Evolutionary conservation across 2,113 vertebrate genomes (phyloP).

Genomic region (Illadopsis cleaveri): DNA sequence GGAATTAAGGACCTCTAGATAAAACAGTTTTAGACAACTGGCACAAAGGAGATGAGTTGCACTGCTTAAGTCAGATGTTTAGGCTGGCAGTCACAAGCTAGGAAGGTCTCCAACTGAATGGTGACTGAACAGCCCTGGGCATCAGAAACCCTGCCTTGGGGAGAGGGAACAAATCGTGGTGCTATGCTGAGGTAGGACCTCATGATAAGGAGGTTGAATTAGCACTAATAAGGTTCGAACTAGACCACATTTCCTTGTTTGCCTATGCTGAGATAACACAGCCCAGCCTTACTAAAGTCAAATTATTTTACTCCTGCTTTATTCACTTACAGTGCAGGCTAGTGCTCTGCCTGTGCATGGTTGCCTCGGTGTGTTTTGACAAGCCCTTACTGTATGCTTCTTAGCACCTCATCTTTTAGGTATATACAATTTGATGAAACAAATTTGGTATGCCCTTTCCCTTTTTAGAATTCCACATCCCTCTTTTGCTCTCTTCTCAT

Average conservation of each 20-base stretch:
- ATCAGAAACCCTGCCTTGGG: not conserved
- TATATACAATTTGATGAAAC: not conserved
- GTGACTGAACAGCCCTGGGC: not conserved
- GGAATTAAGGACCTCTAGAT: not conserved
- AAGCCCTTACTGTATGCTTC: not conserved
- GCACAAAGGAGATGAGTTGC: not conserved
- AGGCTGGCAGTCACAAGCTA: not conserved
- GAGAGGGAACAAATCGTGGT: not conserved
- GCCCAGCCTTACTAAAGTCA: not conserved
- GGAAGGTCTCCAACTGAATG: not conserved
- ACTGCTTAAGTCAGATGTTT: not conserved
- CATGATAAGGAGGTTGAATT: not conserved
- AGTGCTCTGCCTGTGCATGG: fast-evolving
- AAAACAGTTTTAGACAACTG: not conserved
- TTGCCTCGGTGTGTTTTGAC: not conserved
- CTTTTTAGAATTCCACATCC: not conserved
- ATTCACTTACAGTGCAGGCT: not conserved
- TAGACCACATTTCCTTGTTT: not conserved
- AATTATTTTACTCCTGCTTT: slow-evolving; percentile 1
- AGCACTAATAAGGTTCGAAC: not conserved
- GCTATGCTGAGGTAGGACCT: not conserved
- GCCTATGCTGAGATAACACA: not conserved
- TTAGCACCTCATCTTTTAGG: slow-evolving; percentile 38
- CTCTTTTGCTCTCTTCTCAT: not conserved
- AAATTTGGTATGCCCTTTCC: not conserved